These are phyloP conservation scores for Bovichtus variegatus DNA, from an alignment of 2,797 vertebrate species.

Conservation along the genomic window DNA sequence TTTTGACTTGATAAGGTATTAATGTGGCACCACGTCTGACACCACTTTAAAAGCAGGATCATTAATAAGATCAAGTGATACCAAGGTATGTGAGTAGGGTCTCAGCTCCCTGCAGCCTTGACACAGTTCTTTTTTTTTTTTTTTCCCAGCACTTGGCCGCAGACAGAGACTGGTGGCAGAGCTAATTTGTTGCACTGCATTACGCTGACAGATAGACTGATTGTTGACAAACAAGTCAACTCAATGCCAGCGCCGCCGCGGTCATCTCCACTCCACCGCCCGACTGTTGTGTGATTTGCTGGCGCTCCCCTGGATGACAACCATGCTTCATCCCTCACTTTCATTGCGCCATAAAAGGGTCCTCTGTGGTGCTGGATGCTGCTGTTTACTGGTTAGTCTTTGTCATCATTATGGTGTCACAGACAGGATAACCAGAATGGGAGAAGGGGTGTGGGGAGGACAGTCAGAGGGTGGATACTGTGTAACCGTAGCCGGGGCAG, in stretches of 20 bases:
- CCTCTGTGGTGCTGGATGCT: slow-evolving; percentile 71
- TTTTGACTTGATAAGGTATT: slow-evolving; percentile 26
- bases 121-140: slow-evolving; percentile 24
- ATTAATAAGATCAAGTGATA: slow-evolving; percentile 27
- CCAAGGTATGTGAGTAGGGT: slow-evolving; percentile 26
- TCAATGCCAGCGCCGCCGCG: slow-evolving; percentile 58
- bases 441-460: slow-evolving; percentile 37
- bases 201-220: slow-evolving; percentile 79
- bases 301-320: slow-evolving; percentile 67
- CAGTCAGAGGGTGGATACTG: slow-evolving; percentile 41
- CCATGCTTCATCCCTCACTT: slow-evolving; percentile 83
- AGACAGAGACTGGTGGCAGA: slow-evolving; percentile 42
- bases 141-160: slow-evolving; percentile 23
- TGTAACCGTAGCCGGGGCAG: slow-evolving; percentile 56
- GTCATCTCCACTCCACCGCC: slow-evolving; percentile 57
- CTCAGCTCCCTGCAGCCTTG: slow-evolving; percentile 33
- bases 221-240: slow-evolving; percentile 84
- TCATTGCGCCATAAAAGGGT: slow-evolving; percentile 82
- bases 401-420: slow-evolving; percentile 84
- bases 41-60: slow-evolving; percentile 42
- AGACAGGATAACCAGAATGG: slow-evolving; percentile 73
- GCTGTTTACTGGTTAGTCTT: slow-evolving; percentile 80
- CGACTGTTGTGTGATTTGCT: slow-evolving; percentile 77
- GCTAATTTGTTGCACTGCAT: slow-evolving; percentile 70
- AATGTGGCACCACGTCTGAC: slow-evolving; percentile 35